Base-by-base conservation (phyloP, 2,797 vertebrate species). In the Buphagus erythrorhynchus region DNA sequence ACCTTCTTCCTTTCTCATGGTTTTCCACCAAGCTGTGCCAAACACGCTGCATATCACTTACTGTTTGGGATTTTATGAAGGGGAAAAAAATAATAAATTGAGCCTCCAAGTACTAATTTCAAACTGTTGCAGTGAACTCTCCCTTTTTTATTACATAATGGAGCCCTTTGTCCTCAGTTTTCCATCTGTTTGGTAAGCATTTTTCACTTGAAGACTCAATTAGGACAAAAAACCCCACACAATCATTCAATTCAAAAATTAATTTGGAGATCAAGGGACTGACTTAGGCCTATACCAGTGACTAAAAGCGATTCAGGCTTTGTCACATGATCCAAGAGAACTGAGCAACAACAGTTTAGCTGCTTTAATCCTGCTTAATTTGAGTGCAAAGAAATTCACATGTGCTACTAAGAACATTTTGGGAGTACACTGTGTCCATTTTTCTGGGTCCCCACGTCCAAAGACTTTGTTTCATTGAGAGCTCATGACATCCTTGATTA, bases 331-430 rank as follows among this genome's bases (percentile, higher is more conserved):
- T 98, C 98, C 95, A 91, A 97, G 96, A 94, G 96, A 97, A 97
- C 97, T 96, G 97, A 98, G 98, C 97, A 97, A 96, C 97, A 96
- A 98, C 97, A 98, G 98, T 98, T 98, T 97, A 97, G 97, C 96
- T 86, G 97, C 97, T 97, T 98, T 99, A 99, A 99, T 99, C 99
- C 98, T 98, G 97, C 98, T 99, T 99, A 99, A 99, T 99, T 98
- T 99, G 98, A 99, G 98, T 97, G 98, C 98, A 99, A 98, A 98
- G 98, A 99, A 99, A 98, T 98, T 99, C 98, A 98, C 99, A 99
- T 99, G 99, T 98, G 98, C 98, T 98, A 96, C 98, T 98, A 98
- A 99, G 98, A 99, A 98, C 98, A 98, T 99, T 99, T 98, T 97
- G 95, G 40, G 88, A 98, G 98, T 97, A 98, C 98, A 99, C 98